Base-by-base conservation (phyloP, 2,888 invertebrate genomes). In the Volucella zonaria region DNA sequence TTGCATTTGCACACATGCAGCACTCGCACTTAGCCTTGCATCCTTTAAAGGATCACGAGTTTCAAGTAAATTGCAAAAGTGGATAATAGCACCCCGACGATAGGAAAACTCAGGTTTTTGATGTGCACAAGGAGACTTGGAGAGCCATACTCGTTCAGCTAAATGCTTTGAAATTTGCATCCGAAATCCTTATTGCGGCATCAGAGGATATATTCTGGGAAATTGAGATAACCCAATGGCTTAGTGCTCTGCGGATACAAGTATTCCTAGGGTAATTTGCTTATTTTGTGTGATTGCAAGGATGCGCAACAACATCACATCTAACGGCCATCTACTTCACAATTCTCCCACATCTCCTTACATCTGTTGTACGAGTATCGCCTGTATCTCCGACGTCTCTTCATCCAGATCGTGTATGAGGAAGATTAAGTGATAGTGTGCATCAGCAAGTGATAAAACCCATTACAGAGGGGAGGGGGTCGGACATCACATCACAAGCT, bases 361-460 rank as follows among this genome's bases (percentile, higher is more conserved):
- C 31, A 31, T 31, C 31, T 31, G 6, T 31, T 31, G 31, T n/a
- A n/a, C n/a, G n/a, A n/a, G n/a, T 23, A 23, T 23, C 23, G 1
- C 23, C 4, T 23, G 23, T 31, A 6, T 6, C 31, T 31, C 31
- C 6, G 3, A 0, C 31, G 6, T 31, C 31, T 31, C 31, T 31
- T 31, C 31, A 31, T 31, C 31, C 51, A 14, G 15, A 12, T 15
- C 12, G 8, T 14, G 9, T 38, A 59, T 56, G 42, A 40, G 67
- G 8, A 75, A 75, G 83, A 83, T 83, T 83, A 83, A 83, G 83
- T 83, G 83, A 83, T 75, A 80, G 62, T 62, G 74, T 83, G 74
- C 77, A 71, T 52, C 77, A 45, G 67, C 51, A 61, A 67, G 67
- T 82, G 68, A 79, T 82, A 64, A 79, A 82, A 82, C 68, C 64